Evolutionary conservation across 1,140 invertebrate genomes (phyloP).

Genomic region (Drosophila auraria): DNA sequence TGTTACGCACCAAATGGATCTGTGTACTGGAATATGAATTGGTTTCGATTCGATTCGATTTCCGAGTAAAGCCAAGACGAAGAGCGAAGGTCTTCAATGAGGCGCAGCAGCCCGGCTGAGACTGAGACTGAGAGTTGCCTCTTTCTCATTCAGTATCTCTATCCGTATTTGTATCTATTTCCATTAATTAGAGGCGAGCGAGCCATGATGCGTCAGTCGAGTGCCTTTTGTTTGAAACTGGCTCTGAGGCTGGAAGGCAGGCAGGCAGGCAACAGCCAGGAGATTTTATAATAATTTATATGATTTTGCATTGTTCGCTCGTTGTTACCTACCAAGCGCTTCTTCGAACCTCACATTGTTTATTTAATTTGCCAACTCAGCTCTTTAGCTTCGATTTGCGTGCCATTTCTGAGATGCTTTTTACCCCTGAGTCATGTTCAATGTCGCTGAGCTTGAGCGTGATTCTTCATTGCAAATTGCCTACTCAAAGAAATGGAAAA

Average conservation of each 20-base stretch:
- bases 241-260: background rate
- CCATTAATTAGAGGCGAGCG: conserved; percentile 51
- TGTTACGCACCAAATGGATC: conserved; percentile 36
- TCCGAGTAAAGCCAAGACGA: conserved; percentile 39
- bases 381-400: conserved; percentile 66
- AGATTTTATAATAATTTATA: conserved; percentile 59
- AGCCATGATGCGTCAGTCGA: conserved; percentile 23
- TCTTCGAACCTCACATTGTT: conserved; percentile 36
- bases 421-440: conserved; percentile 53
- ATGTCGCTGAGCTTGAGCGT: conserved; percentile 21
- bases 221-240: conserved; percentile 44
- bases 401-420: conserved; percentile 40
- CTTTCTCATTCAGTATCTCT: conserved; percentile 23
- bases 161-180: conserved; percentile 51
- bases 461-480: conserved; percentile 23
- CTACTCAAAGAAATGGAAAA: background rate
- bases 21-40: conserved; percentile 28
- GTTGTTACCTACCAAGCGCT: conserved; percentile 29
- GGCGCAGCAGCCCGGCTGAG: conserved; percentile 41
- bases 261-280: conserved; percentile 10
- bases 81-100: conserved; percentile 65
- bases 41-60: conserved; percentile 39
- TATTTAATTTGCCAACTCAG: conserved; percentile 46
- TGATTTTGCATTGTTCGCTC: conserved; percentile 55
- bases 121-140: conserved; percentile 38